Conservation (phyloP, 2,888 invertebrate genomes). For the Oxyteleia sp. region DNA sequence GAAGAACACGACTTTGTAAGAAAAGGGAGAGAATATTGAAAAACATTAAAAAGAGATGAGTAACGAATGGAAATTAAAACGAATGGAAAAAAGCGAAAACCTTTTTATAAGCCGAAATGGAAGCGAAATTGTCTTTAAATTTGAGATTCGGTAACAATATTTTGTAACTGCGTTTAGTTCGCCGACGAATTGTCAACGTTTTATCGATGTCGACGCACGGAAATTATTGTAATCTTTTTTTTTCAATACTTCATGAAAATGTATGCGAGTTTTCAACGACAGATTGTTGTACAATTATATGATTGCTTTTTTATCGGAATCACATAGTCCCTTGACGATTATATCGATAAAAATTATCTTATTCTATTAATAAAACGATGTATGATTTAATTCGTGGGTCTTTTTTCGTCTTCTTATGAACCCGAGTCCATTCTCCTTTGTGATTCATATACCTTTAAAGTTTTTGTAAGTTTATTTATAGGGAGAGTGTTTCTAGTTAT, state of each 20-base stretch:
- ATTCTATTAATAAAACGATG: conserved; percentile 84
- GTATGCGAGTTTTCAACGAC: conserved; percentile 75
- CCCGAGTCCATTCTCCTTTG: too few relatives aligned
- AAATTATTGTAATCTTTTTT: conserved; percentile 32
- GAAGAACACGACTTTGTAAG: conserved; percentile 16
- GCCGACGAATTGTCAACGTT: conserved; percentile 6
- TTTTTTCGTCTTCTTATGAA: too few relatives aligned
- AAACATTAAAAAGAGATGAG: not conserved
- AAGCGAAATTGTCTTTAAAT: conserved; percentile 1
- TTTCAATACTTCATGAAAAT: conserved; percentile 29
- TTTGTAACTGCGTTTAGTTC: not conserved
- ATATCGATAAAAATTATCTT: conserved; percentile 85
- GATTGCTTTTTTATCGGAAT: conserved; percentile 78
- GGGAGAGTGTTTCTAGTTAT: too few relatives aligned
- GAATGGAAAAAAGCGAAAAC: not conserved
- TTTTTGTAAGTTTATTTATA: too few relatives aligned
- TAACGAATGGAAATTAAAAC: too few relatives aligned
- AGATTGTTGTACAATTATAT: conserved; percentile 72
- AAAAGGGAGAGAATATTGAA: conserved; percentile 12
- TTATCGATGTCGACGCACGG: conserved; percentile 17
- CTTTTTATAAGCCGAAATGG: not conserved
- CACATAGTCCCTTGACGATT: conserved; percentile 85
- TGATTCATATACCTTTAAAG: too few relatives aligned
- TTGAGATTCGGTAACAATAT: not conserved
- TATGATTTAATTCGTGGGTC: conserved; percentile 78